These are phyloP conservation scores for Rattus norvegicus DNA, from an alignment of 2,113 vertebrate genomes.

Conservation along the genomic window GRCr8 NC_086022.1:155082501-155083000, in stretches of 20 bases:
- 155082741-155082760: background rate
- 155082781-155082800: background rate
- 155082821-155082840: background rate
- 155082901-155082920: background rate
- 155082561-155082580: conserved; percentile 23
- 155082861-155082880: background rate
- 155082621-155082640: background rate
- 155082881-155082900: background rate
- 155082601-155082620: conserved; percentile 37
- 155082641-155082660: conserved; percentile 78
- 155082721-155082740: background rate
- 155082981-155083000: accelerated
- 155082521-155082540: background rate
- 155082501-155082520: background rate
- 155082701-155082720: background rate
- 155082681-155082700: conserved; percentile 72
- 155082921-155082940: background rate
- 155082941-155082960: background rate
- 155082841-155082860: background rate
- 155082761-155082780: background rate
- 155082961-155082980: background rate
- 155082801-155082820: background rate
- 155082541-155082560: background rate
- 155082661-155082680: conserved; percentile 67
- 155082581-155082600: conserved; percentile 70